Conservation (phyloP, 92 coral and sea anemone genomes). For the Paramuricea clavata region DNA sequence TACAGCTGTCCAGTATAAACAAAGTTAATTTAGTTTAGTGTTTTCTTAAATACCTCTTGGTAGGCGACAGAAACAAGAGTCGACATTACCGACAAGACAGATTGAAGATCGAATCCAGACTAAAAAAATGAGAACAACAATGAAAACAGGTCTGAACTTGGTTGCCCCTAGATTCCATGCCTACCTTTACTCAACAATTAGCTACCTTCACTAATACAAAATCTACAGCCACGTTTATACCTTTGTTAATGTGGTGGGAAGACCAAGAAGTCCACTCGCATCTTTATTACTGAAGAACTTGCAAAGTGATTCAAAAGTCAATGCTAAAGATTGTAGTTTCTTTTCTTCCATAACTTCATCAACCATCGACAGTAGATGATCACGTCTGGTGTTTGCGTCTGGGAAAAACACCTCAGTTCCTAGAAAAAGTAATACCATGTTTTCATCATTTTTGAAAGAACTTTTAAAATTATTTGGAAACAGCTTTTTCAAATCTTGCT, state of each 20-base stretch:
- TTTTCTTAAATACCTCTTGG: constrained; percentile 87
- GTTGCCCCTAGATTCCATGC: too few species aligned
- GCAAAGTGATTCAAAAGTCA: constrained; percentile 97
- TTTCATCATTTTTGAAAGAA: too few species aligned
- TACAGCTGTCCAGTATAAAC: too few species aligned
- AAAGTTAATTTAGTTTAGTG: too few species aligned
- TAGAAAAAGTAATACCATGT: too few species aligned
- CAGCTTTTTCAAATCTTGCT: neutral
- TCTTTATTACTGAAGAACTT: constrained; percentile 97
- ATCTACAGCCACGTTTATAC: too few species aligned
- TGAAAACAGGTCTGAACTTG: too few species aligned
- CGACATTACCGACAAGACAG: constrained; percentile 94
- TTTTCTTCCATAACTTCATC: constrained; percentile 98
- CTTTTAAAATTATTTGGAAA: too few species aligned
- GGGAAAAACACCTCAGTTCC: constrained; percentile 99
- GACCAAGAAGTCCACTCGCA: constrained; percentile 95
- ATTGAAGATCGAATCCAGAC: constrained; percentile 83
- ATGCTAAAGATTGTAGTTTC: constrained; percentile 86
- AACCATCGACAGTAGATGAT: constrained; percentile 95
- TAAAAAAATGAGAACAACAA: constrained; percentile 14
- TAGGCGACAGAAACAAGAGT: constrained; percentile 93
- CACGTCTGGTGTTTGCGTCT: constrained; percentile 90
- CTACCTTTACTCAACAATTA: too few species aligned
- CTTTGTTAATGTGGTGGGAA: constrained; percentile 83
- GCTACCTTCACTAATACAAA: too few species aligned